Base-by-base conservation (phyloP, 2,113 vertebrate genomes). In the Pampusana beccarii region DNA sequence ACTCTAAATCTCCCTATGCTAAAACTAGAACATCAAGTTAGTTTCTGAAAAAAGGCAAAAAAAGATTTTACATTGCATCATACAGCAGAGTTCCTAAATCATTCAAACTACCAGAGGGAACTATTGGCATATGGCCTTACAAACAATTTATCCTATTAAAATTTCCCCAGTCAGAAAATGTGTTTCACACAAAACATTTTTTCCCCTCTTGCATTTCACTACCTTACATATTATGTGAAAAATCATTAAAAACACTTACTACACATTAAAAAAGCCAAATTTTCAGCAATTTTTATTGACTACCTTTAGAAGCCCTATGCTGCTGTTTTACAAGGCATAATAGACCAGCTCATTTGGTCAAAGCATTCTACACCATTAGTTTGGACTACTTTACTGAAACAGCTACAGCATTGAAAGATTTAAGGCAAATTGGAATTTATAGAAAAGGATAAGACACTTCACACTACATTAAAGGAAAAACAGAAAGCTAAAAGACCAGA, bases 351-450 rank as follows among this genome's bases (percentile, higher is more conserved):
- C 97, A 98, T 98, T 98, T 98, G 98, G 98, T 98, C 97, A 97
- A 98, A 98, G 96, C 98, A 95, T 97, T 98, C 98, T 98, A 98
- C 98, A 98, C 98, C 97, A 98, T 98, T 98, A 98, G 96, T 98
- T 98, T 98, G 98, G 97, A 98, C 98, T 98, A 98, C 98, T 98
- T 98, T 98, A 98, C 98, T 98, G 98, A 98, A 98, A 98, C 98
- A 99, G 98, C 98, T 98, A 98, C 97, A 98, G 98, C 98, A 98
- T 98, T 95, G 98, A 99, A 99, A 99, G 98, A 98, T 98, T 98
- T 99, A 99, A 99, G 99, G 99, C 99, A 99, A 99, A 98, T 98
- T 98, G 98, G 98, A 98, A 98, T 98, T 98, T 58, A 98, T 98
- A 98, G 98, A 98, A 98, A 98, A 98, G 92, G 98, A 98, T 98